These are phyloP conservation scores for Paracyclopina nana DNA, from an alignment of 1,140 invertebrate genomes.

Conservation along the genomic window DNA sequence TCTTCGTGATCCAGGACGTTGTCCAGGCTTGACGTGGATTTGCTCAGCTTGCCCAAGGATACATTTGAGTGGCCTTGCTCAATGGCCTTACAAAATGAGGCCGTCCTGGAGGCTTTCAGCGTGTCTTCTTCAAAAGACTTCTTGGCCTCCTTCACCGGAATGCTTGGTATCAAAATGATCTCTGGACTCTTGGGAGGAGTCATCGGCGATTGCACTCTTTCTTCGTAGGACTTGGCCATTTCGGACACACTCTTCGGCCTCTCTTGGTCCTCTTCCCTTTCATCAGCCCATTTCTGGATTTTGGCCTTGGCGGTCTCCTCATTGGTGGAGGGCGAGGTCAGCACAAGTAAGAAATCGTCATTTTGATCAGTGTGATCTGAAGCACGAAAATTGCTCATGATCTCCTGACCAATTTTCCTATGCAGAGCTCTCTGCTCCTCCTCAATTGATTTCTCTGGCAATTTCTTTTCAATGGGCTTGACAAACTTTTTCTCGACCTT, in stretches of 20 bases:
- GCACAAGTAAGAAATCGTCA: neutral
- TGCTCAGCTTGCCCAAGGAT: no score
- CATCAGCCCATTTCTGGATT: neutral
- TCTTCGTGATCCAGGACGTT: no score
- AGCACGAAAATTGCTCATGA: neutral
- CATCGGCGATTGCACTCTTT: no score
- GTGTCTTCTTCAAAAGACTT: no score
- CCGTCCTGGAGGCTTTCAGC: no score
- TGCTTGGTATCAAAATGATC: no score
- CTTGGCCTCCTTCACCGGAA: no score
- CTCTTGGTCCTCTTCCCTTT: neutral
- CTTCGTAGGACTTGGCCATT: neutral
- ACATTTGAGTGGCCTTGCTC: no score
- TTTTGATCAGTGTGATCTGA: neutral
- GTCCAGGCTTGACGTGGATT: no score
- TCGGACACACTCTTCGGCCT: neutral
- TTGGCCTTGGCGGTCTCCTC: neutral
- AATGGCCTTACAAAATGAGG: no score
- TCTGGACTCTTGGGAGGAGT: no score
- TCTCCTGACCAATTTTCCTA: conserved; percentile 3
- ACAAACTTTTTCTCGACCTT: neutral
- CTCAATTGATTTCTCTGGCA: conserved; percentile 1
- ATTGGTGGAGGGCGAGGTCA: neutral
- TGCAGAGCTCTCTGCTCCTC: neutral
- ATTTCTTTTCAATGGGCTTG: neutral